These are phyloP conservation scores for Nestor notabilis DNA, from an alignment of 2,113 vertebrate species.

Conservation along the genomic window DNA sequence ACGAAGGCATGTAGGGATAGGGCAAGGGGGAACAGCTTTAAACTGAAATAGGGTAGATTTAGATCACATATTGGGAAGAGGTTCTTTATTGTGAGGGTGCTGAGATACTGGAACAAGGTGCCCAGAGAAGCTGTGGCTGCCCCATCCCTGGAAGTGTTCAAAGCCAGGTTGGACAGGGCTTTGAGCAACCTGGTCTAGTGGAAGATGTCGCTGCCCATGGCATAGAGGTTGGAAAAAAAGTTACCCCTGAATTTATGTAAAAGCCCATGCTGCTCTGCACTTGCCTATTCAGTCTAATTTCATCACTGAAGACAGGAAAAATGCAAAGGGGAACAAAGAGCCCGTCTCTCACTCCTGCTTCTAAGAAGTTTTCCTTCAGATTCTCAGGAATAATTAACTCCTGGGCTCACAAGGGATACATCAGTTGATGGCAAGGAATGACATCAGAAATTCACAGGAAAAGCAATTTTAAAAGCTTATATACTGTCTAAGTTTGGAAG, in stretches of 20 bases:
- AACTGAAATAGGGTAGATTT: not conserved
- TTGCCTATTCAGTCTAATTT: not conserved
- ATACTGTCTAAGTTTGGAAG: not conserved
- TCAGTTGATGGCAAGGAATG: not conserved
- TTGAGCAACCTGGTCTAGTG: not conserved
- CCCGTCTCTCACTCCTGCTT: not conserved
- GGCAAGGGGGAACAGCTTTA: not conserved
- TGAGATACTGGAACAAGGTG: not conserved
- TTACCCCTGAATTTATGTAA: not conserved
- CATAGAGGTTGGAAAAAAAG: not conserved
- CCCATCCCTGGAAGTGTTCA: not conserved
- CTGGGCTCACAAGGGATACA: accelerated
- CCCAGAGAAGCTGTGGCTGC: not conserved
- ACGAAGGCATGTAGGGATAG: not conserved
- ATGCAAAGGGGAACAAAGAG: not conserved
- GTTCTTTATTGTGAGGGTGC: not conserved
- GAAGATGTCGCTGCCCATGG: not conserved
- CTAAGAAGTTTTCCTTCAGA: not conserved
- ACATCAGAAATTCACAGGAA: not conserved
- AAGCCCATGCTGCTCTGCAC: not conserved
- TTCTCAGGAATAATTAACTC: not conserved
- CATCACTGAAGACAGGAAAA: not conserved
- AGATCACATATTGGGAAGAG: not conserved
- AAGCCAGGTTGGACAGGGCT: not conserved
- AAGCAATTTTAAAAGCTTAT: not conserved